Base-by-base conservation (phyloP, 2,888 invertebrate genomes). In the Xestia sexstrigata region DNA sequence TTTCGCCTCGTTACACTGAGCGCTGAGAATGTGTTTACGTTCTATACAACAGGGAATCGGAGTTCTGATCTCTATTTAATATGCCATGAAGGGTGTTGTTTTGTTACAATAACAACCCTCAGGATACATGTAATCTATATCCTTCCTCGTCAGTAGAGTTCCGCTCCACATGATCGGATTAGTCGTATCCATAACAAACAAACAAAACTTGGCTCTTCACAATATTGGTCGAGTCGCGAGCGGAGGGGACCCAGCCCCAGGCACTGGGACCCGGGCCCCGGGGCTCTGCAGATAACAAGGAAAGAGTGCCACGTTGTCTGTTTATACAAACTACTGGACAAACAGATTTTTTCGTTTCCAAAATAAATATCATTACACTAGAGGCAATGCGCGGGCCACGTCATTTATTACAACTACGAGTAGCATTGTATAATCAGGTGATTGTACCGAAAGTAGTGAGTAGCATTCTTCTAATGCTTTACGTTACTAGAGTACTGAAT, bases 51-150 rank as follows among this genome's bases (percentile, higher is more conserved):
- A 55, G 45, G 45, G 45, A 45, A 17, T 17, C 15, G 13, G 65
- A 26, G 15, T 60, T 72, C 26, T 52, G 17, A 58, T 45, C 81
- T 35, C 47, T 70, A 8, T 70, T 80, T 52, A 60, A n/a, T 66
- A 81, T 47, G 52, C 60, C 35, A 20, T 35, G 45, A 26, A 49
- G 39, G 35, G 39, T 26, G 20, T 52, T 52, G 30, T 65, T 42
- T n/a, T 35, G 65, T 60, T 39, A 71, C 60, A 62, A 65, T 30
- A 39, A 26, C 17, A 23, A n/a, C n/a, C 30, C 26, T 58, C 55
- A 6, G 23, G 70, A 47, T 47, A 72, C 23, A 30, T 63, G 42
- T 30, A n/a, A 52, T 52, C 35, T 26, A 35, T 45, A 13, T 39
- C 11, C 17, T 63, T 75, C n/a, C 23, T 23, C 42, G 52, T 67